A percentile compares a stretch with the other conserved stretches of the same genome.
Evolutionary conservation across 2,888 invertebrate species (phyloP).

Genomic region (Serripes groenlandicus): DNA sequence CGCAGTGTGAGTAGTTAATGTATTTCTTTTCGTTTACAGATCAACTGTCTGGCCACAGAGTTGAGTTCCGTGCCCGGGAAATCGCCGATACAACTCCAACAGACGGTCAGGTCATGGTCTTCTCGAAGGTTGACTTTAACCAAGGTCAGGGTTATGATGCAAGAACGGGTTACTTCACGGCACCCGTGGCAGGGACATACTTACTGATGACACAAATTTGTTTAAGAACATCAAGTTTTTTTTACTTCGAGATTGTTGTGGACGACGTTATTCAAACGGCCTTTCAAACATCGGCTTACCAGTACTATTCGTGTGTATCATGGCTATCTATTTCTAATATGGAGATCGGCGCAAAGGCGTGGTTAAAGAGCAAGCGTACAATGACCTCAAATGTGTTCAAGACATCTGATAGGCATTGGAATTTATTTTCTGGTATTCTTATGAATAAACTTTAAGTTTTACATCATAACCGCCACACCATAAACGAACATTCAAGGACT

Average conservation of each 20-base stretch:
- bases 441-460: no score
- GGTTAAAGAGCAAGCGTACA: not conserved
- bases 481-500: no score
- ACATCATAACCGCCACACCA: no score
- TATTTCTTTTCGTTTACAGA: not conserved
- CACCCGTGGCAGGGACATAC: constrained; percentile 17
- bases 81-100: not conserved
- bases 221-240: not conserved
- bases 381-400: not conserved
- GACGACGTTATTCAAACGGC: not conserved
- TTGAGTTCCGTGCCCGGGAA: not conserved
- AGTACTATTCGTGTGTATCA: not conserved
- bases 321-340: not conserved
- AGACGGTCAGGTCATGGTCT: not conserved
- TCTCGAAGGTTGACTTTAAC: not conserved
- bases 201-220: constrained; percentile 1
- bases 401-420: not conserved
- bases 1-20: no score
- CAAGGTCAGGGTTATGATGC: constrained; percentile 19
- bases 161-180: constrained; percentile 28
- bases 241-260: not conserved
- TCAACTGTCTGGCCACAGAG: not conserved
- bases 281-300: constrained; percentile 1
- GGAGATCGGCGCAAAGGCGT: constrained; percentile 1
- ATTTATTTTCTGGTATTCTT: constrained; percentile 11